Conservation (phyloP, 2,888 invertebrate species). For the Tuta absoluta region DNA sequence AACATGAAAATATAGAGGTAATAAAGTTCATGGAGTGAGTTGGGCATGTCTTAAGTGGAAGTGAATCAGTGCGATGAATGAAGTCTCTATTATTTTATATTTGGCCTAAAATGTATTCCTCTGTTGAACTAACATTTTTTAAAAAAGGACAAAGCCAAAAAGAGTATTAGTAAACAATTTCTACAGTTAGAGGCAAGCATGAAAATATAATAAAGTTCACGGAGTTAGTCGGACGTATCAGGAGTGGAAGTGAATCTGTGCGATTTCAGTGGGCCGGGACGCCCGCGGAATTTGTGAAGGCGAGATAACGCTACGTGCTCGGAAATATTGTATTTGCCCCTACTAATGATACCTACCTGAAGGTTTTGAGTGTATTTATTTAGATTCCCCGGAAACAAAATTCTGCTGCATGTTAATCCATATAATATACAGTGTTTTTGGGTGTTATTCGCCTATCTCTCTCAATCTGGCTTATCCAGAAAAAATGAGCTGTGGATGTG, state of each 20-base stretch:
- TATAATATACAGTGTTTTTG: no score
- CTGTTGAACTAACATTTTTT: no score
- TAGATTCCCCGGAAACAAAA: not conserved
- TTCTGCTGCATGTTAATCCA: no score
- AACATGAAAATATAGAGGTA: slow-evolving; percentile 3
- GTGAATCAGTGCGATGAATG: no score
- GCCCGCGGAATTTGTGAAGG: slow-evolving; percentile 31
- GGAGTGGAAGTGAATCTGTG: slow-evolving; percentile 31
- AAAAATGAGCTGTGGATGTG: no score
- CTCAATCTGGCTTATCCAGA: no score
- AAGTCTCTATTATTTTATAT: no score
- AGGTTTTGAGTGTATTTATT: not conserved
- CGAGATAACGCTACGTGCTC: slow-evolving; percentile 29
- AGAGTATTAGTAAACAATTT: not conserved
- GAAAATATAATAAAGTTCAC: slow-evolving; percentile 21
- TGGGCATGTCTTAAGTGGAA: slow-evolving; percentile 24
- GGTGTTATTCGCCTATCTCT: no score
- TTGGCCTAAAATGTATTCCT: no score
- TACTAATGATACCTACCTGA: slow-evolving; percentile 7
- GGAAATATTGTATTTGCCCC: slow-evolving; percentile 27
- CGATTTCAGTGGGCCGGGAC: slow-evolving; percentile 28
- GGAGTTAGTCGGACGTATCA: slow-evolving; percentile 24
- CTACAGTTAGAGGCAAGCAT: not conserved
- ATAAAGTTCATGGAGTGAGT: slow-evolving; percentile 24
- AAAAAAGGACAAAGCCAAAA: no score